phyloP scores from a whole-genome alignment of 2,797 vertebrate genomes.

The Pogonophryne albipinna region DNA sequence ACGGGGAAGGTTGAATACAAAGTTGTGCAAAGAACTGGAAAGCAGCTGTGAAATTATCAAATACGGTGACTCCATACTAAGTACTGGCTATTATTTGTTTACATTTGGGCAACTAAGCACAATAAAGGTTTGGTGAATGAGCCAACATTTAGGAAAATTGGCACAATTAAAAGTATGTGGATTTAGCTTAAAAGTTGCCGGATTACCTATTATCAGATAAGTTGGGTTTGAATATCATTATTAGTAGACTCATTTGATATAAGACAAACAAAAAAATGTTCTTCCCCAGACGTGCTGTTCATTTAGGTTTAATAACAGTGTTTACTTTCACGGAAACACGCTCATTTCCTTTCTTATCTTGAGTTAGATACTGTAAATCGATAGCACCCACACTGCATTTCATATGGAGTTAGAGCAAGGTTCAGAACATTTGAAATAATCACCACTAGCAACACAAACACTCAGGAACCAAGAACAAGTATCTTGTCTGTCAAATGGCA shows the following conservation, averaged over 20 bases:
- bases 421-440: too few species aligned
- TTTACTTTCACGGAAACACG: too few species aligned
- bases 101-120: neutral
- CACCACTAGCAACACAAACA: neutral
- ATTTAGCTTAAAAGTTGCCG: too few species aligned
- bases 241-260: neutral
- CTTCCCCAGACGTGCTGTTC: too few species aligned
- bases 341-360: too few species aligned
- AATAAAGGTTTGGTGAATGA: too few species aligned
- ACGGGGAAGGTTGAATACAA: neutral
- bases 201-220: too few species aligned
- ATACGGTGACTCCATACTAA: neutral
- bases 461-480: neutral
- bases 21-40: neutral
- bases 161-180: too few species aligned
- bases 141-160: too few species aligned
- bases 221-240: neutral
- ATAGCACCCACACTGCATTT: neutral
- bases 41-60: neutral
- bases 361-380: too few species aligned
- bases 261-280: neutral
- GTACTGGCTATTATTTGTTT: neutral
- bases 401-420: neutral
- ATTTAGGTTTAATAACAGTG: too few species aligned
- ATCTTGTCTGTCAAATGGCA: neutral